phyloP scores from a whole-genome alignment of 2,113 vertebrate species.

The Ictalurus furcatus region DNA sequence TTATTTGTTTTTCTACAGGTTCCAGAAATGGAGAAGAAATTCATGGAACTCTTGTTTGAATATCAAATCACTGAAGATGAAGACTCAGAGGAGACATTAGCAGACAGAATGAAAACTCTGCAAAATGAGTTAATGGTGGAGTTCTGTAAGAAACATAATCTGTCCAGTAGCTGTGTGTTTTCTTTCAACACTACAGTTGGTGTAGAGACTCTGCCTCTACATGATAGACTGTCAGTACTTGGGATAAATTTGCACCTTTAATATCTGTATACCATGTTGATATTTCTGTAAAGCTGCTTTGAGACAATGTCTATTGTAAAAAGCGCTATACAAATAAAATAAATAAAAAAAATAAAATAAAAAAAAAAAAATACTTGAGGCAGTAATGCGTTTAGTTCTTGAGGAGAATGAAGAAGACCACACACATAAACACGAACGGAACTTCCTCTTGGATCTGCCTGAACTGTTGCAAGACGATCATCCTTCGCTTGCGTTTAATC shows the following conservation, averaged over 20 bases:
- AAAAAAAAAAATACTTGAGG: too few relatives aligned
- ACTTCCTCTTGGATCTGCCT: conserved; percentile 1
- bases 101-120: conserved; percentile 38
- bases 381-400: background rate
- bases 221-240: conserved; percentile 15
- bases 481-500: background rate
- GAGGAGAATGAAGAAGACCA: background rate
- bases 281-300: too few relatives aligned
- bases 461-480: conserved; percentile 15
- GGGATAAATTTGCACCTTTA: too few relatives aligned
- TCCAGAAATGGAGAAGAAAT: conserved; percentile 31
- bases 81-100: background rate
- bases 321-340: too few relatives aligned
- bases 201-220: conserved; percentile 16
- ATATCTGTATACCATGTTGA: too few relatives aligned
- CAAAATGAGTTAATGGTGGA: conserved; percentile 36
- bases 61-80: conserved; percentile 11
- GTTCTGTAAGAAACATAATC: conserved; percentile 32
- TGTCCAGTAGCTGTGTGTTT: conserved; percentile 26
- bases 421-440: background rate
- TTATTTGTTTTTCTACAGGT: conserved; percentile 4
- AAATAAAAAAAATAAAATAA: too few relatives aligned
- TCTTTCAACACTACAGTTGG: background rate
- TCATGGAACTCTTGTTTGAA: conserved; percentile 31
- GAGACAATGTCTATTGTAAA: too few relatives aligned